phyloP scores from a whole-genome alignment of 2,797 vertebrate species.

The Ceyx erithaca region DNA sequence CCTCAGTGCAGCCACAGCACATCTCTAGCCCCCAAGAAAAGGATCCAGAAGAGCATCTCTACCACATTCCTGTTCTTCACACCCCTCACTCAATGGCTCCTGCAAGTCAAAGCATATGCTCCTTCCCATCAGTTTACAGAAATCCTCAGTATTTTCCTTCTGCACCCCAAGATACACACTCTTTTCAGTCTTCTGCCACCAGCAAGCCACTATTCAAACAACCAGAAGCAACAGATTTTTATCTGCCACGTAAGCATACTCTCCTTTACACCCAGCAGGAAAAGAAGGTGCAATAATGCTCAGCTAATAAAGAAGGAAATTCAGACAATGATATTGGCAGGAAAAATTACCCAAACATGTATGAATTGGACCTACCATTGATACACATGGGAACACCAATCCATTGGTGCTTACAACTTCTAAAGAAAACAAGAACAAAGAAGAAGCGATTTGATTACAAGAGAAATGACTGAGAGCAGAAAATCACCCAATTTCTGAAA shows the following conservation, averaged over 20 bases:
- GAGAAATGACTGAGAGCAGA: conserved; percentile 13
- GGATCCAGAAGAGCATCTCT: not conserved
- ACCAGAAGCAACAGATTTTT: not conserved
- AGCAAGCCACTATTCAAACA: not conserved
- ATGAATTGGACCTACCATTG: not conserved
- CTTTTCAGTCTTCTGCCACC: not conserved
- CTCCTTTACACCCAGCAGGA: not conserved
- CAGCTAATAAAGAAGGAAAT: not conserved
- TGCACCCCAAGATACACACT: not conserved
- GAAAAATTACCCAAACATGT: not conserved
- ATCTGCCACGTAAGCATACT: not conserved
- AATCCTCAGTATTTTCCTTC: not conserved
- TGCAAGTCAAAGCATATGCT: not conserved
- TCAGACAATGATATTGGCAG: not conserved
- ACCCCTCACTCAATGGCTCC: not conserved
- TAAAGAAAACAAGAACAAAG: conserved; percentile 41
- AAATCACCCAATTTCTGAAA: conserved; percentile 45
- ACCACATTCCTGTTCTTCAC: not conserved
- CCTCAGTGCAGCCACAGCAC: not conserved
- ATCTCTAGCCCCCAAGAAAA: not conserved
- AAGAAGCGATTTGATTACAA: not conserved
- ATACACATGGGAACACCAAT: not conserved
- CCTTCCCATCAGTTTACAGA: not conserved
- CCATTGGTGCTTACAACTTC: not conserved
- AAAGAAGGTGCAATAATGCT: not conserved